phyloP scores from a whole-genome alignment of 30 jellyfish, hydroid and myxozoan genomes.

The Aurelia coerulea region DNA sequence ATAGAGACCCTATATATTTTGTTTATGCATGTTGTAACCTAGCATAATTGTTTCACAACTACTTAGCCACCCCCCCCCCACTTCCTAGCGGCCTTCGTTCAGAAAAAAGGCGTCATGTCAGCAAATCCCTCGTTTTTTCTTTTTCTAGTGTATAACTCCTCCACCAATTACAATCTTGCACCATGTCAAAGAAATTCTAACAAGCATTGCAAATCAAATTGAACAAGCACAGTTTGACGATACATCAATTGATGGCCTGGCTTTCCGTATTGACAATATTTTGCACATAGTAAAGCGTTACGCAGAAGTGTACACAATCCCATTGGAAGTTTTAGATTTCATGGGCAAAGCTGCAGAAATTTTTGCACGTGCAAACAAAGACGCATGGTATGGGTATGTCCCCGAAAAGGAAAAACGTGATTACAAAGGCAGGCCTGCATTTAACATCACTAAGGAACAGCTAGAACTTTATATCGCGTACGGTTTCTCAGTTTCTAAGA shows the following conservation, averaged over 20 bases:
- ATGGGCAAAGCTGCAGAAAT: not conserved
- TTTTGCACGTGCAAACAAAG: not conserved
- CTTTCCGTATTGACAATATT: not conserved
- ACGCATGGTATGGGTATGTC: not conserved
- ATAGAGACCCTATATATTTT: no score
- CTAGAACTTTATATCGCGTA: not conserved
- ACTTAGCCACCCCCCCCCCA: no score
- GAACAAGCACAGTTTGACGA: not conserved
- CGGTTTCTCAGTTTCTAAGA: no score
- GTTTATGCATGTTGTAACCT: no score
- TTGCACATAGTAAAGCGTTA: not conserved
- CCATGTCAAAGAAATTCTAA: not conserved
- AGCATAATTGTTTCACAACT: no score
- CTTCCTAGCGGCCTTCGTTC: no score
- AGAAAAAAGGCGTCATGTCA: no score
- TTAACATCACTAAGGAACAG: not conserved
- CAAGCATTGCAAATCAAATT: conserved; percentile 1
- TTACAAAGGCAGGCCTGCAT: conserved; percentile 2
- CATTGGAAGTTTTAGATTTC: not conserved
- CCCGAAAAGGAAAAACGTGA: not conserved
- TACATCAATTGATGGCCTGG: not conserved
- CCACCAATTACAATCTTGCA: not conserved
- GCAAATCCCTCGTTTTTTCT: no score
- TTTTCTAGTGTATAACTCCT: not conserved
- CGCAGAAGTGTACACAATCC: not conserved